Conservation (phyloP, 2,113 vertebrate species). For the Chaetura pelagica region DNA sequence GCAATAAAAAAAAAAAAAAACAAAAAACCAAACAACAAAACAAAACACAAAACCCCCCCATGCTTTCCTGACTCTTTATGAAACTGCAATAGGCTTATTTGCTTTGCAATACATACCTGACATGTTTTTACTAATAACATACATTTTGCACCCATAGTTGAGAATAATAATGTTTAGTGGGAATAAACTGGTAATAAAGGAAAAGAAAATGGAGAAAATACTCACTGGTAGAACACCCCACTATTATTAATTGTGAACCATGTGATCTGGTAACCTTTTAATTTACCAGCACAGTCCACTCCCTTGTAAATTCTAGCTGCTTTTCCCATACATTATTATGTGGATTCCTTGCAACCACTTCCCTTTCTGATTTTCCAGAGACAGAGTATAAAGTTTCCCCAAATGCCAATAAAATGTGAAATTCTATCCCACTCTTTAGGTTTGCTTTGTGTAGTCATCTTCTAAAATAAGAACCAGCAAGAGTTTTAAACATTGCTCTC, state of each 20-base stretch:
- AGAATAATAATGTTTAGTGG: constrained; percentile 72
- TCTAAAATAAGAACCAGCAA: constrained; percentile 80
- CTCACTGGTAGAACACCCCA: constrained; percentile 59
- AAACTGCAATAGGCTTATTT: constrained; percentile 65
- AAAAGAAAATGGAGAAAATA: constrained; percentile 70
- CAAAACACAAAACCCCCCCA: too few relatives aligned
- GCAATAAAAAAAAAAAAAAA: constrained; percentile 1
- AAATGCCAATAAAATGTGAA: constrained; percentile 83
- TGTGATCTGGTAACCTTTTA: constrained; percentile 73
- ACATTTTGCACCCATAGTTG: constrained; percentile 54
- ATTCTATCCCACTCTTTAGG: constrained; percentile 75
- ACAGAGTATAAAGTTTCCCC: constrained; percentile 83
- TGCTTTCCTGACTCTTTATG: constrained; percentile 30
- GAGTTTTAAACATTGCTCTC: constrained; percentile 47
- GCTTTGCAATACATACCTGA: constrained; percentile 55
- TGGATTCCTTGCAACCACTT: constrained; percentile 86
- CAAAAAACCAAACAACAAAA: too few relatives aligned
- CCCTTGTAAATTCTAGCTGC: constrained; percentile 83
- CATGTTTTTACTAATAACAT: constrained; percentile 66
- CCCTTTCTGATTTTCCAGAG: constrained; percentile 87
- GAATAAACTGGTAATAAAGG: constrained; percentile 69
- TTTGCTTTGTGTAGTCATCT: constrained; percentile 80
- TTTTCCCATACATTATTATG: constrained; percentile 83
- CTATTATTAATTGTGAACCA: constrained; percentile 75
- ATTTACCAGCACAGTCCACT: constrained; percentile 77